Evolutionary conservation across 1,140 invertebrate genomes (phyloP).

Genomic region (Temnothorax curvispinosus): DNA sequence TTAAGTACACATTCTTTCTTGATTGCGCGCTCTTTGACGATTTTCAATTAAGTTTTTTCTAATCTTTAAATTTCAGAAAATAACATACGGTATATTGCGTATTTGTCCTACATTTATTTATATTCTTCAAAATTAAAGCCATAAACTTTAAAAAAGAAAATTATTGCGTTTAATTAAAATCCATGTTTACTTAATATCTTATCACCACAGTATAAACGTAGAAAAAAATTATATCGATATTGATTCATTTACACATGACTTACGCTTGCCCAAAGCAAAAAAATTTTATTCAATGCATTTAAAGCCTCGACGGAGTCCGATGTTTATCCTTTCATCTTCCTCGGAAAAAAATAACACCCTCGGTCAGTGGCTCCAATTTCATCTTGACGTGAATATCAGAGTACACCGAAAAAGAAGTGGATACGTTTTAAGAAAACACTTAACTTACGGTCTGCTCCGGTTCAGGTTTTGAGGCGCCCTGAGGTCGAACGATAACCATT

Average conservation of each 20-base stretch:
- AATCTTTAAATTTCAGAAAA: background rate
- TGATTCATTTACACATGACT: background rate
- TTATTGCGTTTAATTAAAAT: background rate
- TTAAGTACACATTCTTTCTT: background rate
- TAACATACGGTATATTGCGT: background rate
- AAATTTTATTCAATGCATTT: constrained; percentile 8
- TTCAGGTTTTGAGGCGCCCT: constrained; percentile 52
- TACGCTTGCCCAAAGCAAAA: background rate
- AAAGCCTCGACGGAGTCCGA: constrained; percentile 34
- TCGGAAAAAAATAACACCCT: constrained; percentile 64
- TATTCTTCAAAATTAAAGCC: background rate
- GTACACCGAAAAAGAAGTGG: constrained; percentile 56
- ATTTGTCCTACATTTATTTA: background rate
- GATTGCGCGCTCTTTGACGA: background rate
- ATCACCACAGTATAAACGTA: background rate
- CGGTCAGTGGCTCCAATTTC: constrained; percentile 68
- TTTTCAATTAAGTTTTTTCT: background rate
- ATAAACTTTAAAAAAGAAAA: background rate
- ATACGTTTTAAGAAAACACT: constrained; percentile 70
- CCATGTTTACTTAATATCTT: background rate
- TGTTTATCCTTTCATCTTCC: constrained; percentile 68
- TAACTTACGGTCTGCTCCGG: constrained; percentile 17
- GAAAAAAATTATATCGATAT: background rate
- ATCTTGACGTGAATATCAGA: constrained; percentile 54
- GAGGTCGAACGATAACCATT: constrained; percentile 48